Conservation (phyloP, 2,797 vertebrate species). For the Chrosomus eos region DNA sequence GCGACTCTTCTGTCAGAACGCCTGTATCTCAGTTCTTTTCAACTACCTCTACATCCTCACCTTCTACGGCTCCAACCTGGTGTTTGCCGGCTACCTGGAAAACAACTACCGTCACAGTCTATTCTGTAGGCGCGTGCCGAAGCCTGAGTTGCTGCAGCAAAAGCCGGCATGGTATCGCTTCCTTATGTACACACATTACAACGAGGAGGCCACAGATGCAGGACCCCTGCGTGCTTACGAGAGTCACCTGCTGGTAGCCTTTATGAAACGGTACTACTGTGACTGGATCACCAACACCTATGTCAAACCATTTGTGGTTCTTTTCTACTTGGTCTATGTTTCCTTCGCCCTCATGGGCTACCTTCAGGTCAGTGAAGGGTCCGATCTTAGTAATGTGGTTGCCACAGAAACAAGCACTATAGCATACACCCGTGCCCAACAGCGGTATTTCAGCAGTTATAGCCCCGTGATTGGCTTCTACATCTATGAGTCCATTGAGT, state of each 20-base stretch:
- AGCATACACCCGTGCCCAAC: conserved; percentile 92
- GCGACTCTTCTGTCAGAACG: conserved; percentile 96
- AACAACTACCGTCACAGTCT: conserved; percentile 97
- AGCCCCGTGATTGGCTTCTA: conserved; percentile 99
- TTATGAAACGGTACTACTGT: conserved; percentile 95
- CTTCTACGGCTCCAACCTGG: conserved; percentile 97
- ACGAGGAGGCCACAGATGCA: conserved; percentile 83
- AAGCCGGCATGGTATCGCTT: conserved; percentile 97
- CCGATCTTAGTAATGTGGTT: conserved; percentile 94
- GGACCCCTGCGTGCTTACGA: conserved; percentile 89
- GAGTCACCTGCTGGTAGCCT: conserved; percentile 94
- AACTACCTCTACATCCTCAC: conserved; percentile 98
- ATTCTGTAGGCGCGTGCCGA: conserved; percentile 94
- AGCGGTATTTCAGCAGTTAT: conserved; percentile 97
- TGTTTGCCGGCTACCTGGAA: conserved; percentile 98
- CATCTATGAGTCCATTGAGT: conserved; percentile 97
- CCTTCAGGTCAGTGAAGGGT: conserved; percentile 93
- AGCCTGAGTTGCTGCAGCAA: conserved; percentile 90
- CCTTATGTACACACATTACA: conserved; percentile 95
- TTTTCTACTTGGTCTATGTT: conserved; percentile 99
- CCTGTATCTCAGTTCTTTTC: conserved; percentile 91
- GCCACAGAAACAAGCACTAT: conserved; percentile 95
- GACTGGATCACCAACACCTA: conserved; percentile 99
- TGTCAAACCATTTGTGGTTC: conserved; percentile 98
- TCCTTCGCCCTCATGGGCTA: conserved; percentile 99